A percentile compares a stretch with the other conserved stretches of the same genome.
Evolutionary conservation across 2,888 invertebrate species (phyloP).

Genomic region (Drosophila acutilabella): DNA sequence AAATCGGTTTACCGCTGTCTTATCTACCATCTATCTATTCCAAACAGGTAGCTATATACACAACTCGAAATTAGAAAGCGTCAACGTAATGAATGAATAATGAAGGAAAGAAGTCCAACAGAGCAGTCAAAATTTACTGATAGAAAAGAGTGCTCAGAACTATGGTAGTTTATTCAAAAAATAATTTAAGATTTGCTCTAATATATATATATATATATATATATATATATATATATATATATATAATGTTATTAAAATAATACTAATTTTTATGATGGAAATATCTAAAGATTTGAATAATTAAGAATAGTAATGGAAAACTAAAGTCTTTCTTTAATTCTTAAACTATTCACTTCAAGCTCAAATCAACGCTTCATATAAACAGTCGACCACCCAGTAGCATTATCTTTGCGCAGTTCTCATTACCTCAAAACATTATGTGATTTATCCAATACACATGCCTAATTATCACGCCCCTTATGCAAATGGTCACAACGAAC

Average conservation of each 20-base stretch:
- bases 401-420: conserved; percentile 14
- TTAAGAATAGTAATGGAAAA: too few relatives aligned
- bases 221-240: too few relatives aligned
- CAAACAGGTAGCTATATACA: conserved; percentile 39
- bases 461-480: conserved; percentile 56
- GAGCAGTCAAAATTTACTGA: too few relatives aligned
- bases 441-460: conserved; percentile 40
- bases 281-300: too few relatives aligned
- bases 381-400: conserved; percentile 15
- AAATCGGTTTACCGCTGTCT: conserved; percentile 25
- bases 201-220: too few relatives aligned
- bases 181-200: too few relatives aligned
- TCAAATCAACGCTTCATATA: not conserved
- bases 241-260: too few relatives aligned
- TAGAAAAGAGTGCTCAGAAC: too few relatives aligned
- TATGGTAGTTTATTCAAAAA: too few relatives aligned
- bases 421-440: conserved; percentile 26
- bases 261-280: too few relatives aligned
- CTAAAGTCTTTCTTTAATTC: too few relatives aligned
- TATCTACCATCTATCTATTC: conserved; percentile 36
- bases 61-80: conserved; percentile 57
- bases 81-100: conserved; percentile 42
- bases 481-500: conserved; percentile 50
- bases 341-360: too few relatives aligned
- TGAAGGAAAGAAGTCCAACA: not conserved